Conservation (phyloP, 2,888 invertebrate species). For the Sphecodes monilicornis region DNA sequence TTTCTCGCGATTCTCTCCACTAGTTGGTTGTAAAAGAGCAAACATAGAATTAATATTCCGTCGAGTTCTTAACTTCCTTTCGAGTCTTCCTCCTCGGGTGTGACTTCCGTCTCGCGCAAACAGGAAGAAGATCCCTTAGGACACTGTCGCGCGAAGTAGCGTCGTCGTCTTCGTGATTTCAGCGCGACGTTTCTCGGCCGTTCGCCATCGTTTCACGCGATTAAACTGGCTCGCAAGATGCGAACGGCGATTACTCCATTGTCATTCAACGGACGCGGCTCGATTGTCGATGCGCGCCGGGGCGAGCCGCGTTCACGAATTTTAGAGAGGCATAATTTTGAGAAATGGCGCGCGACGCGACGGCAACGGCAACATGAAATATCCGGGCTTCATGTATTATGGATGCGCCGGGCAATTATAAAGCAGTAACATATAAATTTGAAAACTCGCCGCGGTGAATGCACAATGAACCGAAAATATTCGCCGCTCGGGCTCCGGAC, state of each 20-base stretch:
- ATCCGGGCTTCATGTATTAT: conserved; percentile 49
- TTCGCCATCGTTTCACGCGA: conserved; percentile 3
- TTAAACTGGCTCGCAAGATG: conserved; percentile 28
- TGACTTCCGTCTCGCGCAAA: conserved; percentile 60
- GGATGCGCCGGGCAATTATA: conserved; percentile 50
- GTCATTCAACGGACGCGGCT: conserved; percentile 42
- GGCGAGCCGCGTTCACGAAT: conserved; percentile 16
- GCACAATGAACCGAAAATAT: conserved; percentile 20
- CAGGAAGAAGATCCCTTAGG: conserved; percentile 45
- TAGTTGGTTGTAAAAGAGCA: conserved; percentile 6
- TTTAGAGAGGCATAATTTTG: conserved; percentile 49
- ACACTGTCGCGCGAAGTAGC: neutral
- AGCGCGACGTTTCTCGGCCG: neutral
- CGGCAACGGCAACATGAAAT: conserved; percentile 39
- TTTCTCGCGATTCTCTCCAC: neutral
- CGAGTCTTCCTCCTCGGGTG: conserved; percentile 51
- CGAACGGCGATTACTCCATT: conserved; percentile 26
- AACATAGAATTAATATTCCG: conserved; percentile 57
- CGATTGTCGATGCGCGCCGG: conserved; percentile 36
- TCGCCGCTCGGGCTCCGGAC: neutral
- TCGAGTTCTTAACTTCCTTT: conserved; percentile 47
- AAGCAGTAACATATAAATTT: conserved; percentile 56
- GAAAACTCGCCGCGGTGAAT: conserved; percentile 25
- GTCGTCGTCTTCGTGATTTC: conserved; percentile 1
- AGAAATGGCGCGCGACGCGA: conserved; percentile 28